phyloP scores from a whole-genome alignment of 2,113 vertebrate species.

The Rhabdomys dilectus region DNA sequence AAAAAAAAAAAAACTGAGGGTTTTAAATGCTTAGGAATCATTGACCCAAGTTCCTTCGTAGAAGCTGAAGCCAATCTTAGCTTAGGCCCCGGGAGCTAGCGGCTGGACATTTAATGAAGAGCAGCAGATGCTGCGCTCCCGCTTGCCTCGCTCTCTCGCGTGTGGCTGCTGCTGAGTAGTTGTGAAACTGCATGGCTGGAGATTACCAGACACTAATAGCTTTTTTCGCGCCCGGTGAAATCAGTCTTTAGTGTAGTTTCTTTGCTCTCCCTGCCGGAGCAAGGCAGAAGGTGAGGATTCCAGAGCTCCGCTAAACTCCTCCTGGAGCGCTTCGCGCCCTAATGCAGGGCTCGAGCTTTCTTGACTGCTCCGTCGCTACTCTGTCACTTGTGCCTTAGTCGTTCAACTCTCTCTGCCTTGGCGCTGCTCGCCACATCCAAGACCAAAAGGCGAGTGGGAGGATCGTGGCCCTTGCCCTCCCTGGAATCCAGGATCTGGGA shows the following conservation, averaged over 20 bases:
- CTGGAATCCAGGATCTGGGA: neutral
- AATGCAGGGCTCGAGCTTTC: neutral
- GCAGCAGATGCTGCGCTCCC: rapidly evolving
- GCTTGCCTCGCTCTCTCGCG: neutral
- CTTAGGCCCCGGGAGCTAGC: neutral
- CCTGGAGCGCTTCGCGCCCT: neutral
- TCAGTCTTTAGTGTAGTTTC: neutral
- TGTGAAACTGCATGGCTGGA: neutral
- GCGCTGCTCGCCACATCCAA: neutral
- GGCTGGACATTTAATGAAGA: neutral
- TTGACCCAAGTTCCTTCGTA: neutral
- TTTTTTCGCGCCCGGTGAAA: neutral
- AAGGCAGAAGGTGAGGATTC: neutral
- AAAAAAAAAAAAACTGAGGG: no score
- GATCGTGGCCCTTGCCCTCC: neutral
- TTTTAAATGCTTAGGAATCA: neutral
- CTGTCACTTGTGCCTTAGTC: rapidly evolving
- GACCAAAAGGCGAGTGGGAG: neutral
- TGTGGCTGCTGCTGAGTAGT: neutral
- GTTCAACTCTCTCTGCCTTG: neutral
- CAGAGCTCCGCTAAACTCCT: neutral
- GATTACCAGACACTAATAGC: neutral
- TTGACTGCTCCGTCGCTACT: neutral
- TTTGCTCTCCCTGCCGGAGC: neutral
- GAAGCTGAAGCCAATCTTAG: neutral